phyloP scores from a whole-genome alignment of 2,797 vertebrate genomes.

The Danio choprae region DNA sequence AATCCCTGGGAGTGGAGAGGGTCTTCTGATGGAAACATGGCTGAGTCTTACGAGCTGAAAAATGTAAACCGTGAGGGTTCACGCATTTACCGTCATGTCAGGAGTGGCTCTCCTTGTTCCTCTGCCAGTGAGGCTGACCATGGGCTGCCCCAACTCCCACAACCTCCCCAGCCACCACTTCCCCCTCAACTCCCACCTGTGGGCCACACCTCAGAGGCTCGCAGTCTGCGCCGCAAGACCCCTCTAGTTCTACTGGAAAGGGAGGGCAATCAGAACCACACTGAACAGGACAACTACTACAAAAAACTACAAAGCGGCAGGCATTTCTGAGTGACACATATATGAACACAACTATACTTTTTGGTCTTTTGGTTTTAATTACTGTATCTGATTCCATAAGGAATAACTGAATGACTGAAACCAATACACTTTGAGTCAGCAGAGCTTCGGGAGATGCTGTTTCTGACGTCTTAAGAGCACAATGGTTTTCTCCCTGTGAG shows the following conservation, averaged over 20 bases:
- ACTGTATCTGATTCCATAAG: conserved; percentile 21
- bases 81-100: conserved; percentile 76
- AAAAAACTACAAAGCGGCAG: conserved; percentile 78
- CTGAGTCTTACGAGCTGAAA: conserved; percentile 80
- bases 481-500: conserved; percentile 29
- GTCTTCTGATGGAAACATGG: conserved; percentile 65
- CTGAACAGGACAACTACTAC: conserved; percentile 73
- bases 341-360: conserved; percentile 50
- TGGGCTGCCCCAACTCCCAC: conserved; percentile 52
- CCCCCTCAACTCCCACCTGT: conserved; percentile 51
- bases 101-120: conserved; percentile 78
- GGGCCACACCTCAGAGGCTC: conserved; percentile 71
- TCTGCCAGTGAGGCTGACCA: conserved; percentile 78
- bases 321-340: conserved; percentile 78
- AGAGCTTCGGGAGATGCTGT: conserved; percentile 36
- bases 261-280: conserved; percentile 70
- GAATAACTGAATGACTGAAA: conserved; percentile 14
- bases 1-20: conserved; percentile 81
- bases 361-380: conserved; percentile 41
- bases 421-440: conserved; percentile 11
- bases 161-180: conserved; percentile 44
- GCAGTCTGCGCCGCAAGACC: conserved; percentile 84
- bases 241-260: conserved; percentile 71
- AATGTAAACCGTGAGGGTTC: conserved; percentile 79
- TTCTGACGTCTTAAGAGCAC: conserved; percentile 51